Base-by-base conservation (phyloP, 2,888 invertebrate genomes). In the Rhagonycha fulva region DNA sequence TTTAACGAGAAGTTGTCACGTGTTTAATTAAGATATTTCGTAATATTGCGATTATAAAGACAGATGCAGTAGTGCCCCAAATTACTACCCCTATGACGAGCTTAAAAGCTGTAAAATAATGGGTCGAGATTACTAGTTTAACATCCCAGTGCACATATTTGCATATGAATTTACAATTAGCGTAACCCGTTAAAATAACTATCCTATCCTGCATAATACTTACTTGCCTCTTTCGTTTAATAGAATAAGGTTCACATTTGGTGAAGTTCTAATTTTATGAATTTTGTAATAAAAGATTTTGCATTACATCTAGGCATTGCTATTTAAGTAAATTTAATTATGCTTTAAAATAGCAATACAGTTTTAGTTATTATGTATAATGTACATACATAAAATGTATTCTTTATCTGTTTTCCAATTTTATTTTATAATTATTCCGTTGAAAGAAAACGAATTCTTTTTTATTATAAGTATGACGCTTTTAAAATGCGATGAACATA, bases 131-230 rank as follows among this genome's bases (percentile, higher is more conserved):
- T 87, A 87, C 84, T 86, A 86, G 85, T 85, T 86, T 86, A 84
- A 85, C 86, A 82, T 85, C 81, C 84, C 85, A 85, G 85, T 86
- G 86, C 85, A 82, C 86, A 83, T 82, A 88, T 88, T 87, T 88
- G 86, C 88, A 88, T 88, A 87, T 87, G 86, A 88, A 88, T 88
- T 86, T 85, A 87, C 87, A 88, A 88, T 88, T 88, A 88, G 86
- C 82, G 83, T 85, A 85, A 85, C 85, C 87, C 84, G 84, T 84
- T 85, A 81, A 81, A 82, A 83, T 82, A 81, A 70, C 72, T 75
- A 72, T 77, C 70, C 75, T 74, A 68, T 69, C 69, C 14, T 47
- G n/a, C n/a, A n/a, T 47, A n/a, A n/a, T n/a, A n/a, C n/a, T n/a
- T n/a, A n/a, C 47, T 47, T 47, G 47, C 47, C 47, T n/a, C n/a